phyloP scores from a whole-genome alignment of 2,797 vertebrate genomes.

The Sorex maritimensis region DNA sequence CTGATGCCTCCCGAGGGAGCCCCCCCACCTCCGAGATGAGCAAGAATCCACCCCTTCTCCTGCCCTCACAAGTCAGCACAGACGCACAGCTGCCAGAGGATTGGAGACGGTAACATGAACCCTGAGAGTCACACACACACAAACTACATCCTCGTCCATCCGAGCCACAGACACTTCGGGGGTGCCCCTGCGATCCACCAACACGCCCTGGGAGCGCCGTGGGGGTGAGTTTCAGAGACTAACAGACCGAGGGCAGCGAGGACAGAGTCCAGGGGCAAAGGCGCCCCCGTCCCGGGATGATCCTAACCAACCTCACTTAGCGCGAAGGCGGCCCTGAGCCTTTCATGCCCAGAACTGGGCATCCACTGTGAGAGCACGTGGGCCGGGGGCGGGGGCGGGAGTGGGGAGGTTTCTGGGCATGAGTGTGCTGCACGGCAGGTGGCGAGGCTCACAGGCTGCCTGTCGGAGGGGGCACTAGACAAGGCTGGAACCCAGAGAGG shows the following conservation, averaged over 20 bases:
- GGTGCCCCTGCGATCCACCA: conserved; percentile 1
- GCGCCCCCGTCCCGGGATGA: neutral
- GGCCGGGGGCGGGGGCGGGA: too few relatives aligned
- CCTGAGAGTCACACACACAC: conserved; percentile 19
- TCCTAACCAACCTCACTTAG: neutral
- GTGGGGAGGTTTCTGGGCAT: too few relatives aligned
- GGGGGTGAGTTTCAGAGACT: too few relatives aligned
- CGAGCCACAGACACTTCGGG: conserved; percentile 38
- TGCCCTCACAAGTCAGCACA: conserved; percentile 5
- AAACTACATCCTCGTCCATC: neutral
- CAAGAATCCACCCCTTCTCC: conserved; percentile 1
- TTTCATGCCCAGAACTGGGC: too few relatives aligned
- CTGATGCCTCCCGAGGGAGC: too few relatives aligned
- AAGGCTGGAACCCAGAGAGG: conserved; percentile 12
- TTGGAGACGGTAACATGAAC: conserved; percentile 31
- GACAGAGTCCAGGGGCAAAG: neutral
- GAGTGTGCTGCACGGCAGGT: neutral
- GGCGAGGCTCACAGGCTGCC: neutral
- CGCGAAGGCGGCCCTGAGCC: neutral
- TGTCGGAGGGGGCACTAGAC: too few relatives aligned
- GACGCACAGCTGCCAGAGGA: neutral
- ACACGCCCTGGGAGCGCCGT: neutral
- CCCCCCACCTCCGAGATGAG: neutral
- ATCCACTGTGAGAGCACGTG: too few relatives aligned
- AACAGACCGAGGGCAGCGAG: too few relatives aligned